Evolutionary conservation across 64 coral and sea anemone genomes (phyloP).

Genomic region (Hydrozoanthus tunicans): DNA sequence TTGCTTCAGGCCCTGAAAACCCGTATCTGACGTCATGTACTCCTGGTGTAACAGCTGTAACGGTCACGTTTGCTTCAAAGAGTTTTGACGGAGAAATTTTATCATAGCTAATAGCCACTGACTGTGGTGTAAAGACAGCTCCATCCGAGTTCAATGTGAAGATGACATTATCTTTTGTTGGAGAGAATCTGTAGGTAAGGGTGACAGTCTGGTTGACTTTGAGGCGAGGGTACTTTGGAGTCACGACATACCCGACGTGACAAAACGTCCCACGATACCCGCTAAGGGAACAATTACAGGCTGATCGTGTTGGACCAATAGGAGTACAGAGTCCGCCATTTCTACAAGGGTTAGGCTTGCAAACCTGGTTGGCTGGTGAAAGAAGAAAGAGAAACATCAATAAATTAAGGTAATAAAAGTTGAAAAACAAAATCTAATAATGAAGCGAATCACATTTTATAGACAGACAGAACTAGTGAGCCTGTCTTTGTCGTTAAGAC

Average conservation of each 20-base stretch:
- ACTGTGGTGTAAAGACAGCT: conserved; percentile 17
- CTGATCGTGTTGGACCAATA: background rate
- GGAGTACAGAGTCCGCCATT: conserved; percentile 28
- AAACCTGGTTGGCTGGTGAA: conserved; percentile 35
- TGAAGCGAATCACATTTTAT: too few relatives aligned
- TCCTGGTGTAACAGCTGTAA: conserved; percentile 32
- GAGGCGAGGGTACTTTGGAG: conserved; percentile 19
- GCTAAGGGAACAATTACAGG: conserved; percentile 16
- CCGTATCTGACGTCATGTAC: conserved; percentile 29
- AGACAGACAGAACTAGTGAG: too few relatives aligned
- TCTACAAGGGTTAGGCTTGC: conserved; percentile 39
- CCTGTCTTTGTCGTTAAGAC: too few relatives aligned
- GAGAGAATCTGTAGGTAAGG: conserved; percentile 37
- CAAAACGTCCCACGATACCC: conserved; percentile 22
- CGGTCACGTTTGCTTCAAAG: conserved; percentile 13
- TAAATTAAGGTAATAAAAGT: background rate
- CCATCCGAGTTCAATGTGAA: conserved; percentile 21
- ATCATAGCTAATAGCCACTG: conserved; percentile 32
- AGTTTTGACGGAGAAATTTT: conserved; percentile 22
- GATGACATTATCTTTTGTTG: conserved; percentile 14
- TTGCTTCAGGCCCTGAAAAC: conserved; percentile 15
- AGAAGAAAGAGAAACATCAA: background rate
- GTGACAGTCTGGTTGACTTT: conserved; percentile 4
- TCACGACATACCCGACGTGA: conserved; percentile 6
- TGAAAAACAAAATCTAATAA: too few relatives aligned